Conservation (phyloP, 2,113 vertebrate genomes). For the Oryzias melastigma region DNA sequence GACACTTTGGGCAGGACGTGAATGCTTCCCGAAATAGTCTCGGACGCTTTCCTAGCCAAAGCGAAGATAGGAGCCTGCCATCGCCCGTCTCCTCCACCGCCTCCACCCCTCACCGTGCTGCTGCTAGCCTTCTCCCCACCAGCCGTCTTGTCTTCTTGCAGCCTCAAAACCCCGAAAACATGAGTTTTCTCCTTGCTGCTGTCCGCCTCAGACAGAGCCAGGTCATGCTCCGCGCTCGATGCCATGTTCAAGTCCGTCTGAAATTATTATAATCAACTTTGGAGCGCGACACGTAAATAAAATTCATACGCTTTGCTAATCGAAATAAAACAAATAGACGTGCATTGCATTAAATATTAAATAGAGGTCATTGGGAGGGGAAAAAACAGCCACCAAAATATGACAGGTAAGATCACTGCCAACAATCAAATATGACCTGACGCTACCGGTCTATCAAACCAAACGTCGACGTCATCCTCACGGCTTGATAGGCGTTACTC, state of each 20-base stretch:
- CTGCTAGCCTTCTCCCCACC: slow-evolving; percentile 58
- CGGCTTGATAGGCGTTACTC: slow-evolving; percentile 38
- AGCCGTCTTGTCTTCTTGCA: slow-evolving; percentile 77
- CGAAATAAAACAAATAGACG: slow-evolving; percentile 35
- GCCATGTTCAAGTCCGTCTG: slow-evolving; percentile 65
- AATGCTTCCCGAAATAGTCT: slow-evolving; percentile 81
- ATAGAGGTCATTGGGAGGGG: not conserved
- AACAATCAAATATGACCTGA: not conserved
- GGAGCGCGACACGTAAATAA: not conserved
- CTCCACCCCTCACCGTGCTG: slow-evolving; percentile 52
- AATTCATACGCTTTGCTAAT: slow-evolving; percentile 28
- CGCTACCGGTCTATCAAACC: slow-evolving; percentile 6
- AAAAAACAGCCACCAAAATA: slow-evolving; percentile 23
- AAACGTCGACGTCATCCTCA: slow-evolving; percentile 1
- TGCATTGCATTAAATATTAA: slow-evolving; percentile 33
- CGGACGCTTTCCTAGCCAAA: slow-evolving; percentile 81
- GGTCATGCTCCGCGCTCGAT: slow-evolving; percentile 78
- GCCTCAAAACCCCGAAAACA: slow-evolving; percentile 77
- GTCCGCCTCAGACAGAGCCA: slow-evolving; percentile 76
- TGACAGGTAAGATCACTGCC: slow-evolving; percentile 25
- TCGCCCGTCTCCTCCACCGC: slow-evolving; percentile 69
- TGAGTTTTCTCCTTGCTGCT: slow-evolving; percentile 73
- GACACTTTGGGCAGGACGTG: slow-evolving; percentile 79
- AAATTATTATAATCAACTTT: too few relatives aligned
- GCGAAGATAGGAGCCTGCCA: slow-evolving; percentile 85